Evolutionary conservation across 2,888 invertebrate genomes (phyloP), one percentile per base, ranked within the genome.

Genomic region (Agrochola lota): DNA sequence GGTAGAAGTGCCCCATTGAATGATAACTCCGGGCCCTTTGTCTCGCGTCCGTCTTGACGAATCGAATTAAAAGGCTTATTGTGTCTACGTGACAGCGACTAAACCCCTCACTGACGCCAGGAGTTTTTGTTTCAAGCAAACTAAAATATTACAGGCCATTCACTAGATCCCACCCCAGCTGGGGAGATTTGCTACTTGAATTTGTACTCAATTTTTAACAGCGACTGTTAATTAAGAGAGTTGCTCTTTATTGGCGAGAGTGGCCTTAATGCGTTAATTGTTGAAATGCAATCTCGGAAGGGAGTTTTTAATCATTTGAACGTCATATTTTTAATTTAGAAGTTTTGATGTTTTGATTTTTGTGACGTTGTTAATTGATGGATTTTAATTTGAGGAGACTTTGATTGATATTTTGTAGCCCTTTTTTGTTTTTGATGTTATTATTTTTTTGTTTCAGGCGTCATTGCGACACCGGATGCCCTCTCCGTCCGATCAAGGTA

Each of bases 41-140:
- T 96, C 96, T 95, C 94, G 93, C 93, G 96, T 95, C 95, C 96
- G 95, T 95, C 96, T 94, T 95, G 96, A 96, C 95, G 96, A 96
- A 96, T 96, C 96, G 96, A 96, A 96, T 96, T 96, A 96, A 96
- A 96, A 96, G 96, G 96, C 96, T 96, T 96, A 96, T 96, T 96
- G 96, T 96, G 96, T 96, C 96, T 95, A 96, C 96, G 96, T 96
- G 96, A 96, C 96, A 95, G 95, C 93, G 91, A 89, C 89, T 91
- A 91, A 91, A 90, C 93, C 94, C 94, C 93, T 92, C 92, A 90
- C 81, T 78, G 83, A 88, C 91, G 91, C 90, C 90, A 90, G 82
- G 88, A 91, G 93, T 96, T 96, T 95, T 96, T 96, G 96, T 96
- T 95, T 96, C 95, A 94, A 94, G 92, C 94, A 96, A 96, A 96